Conservation (phyloP, 1,140 invertebrate genomes). For the Radopholus similis region DNA sequence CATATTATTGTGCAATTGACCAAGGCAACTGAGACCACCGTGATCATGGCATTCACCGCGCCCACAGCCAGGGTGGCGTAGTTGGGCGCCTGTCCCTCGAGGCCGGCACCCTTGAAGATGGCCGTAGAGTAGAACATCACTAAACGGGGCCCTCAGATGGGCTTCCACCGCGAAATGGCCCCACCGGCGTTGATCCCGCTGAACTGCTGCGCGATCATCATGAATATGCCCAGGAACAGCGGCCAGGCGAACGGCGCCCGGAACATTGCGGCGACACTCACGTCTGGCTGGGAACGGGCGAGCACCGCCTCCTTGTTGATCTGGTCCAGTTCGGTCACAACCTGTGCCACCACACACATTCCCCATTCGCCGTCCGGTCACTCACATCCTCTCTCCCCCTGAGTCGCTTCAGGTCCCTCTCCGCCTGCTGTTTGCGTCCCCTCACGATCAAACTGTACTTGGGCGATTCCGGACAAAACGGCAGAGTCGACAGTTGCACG, state of each 20-base stretch:
- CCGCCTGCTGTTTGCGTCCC: conserved; percentile 41
- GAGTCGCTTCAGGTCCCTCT: conserved; percentile 54
- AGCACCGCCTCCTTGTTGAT: conserved; percentile 50
- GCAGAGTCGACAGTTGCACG: conserved; percentile 72
- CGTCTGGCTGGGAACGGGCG: conserved; percentile 26
- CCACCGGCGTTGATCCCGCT: conserved; percentile 80
- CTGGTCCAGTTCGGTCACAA: conserved; percentile 41
- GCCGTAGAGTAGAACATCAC: conserved; percentile 82
- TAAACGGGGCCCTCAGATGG: not conserved
- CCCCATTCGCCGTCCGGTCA: not conserved
- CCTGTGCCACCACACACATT: not conserved
- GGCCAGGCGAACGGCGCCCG: conserved; percentile 45
- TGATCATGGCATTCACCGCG: conserved; percentile 81
- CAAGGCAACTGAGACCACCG: conserved; percentile 77
- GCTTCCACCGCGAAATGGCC: not conserved
- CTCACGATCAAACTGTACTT: conserved; percentile 70
- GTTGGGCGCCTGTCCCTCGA: conserved; percentile 79
- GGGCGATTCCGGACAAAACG: conserved; percentile 83
- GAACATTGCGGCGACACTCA: conserved; percentile 50
- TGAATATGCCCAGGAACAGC: conserved; percentile 72
- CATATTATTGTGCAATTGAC: no score
- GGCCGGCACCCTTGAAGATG: conserved; percentile 77
- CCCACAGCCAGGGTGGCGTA: conserved; percentile 86
- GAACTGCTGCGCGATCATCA: conserved; percentile 89
- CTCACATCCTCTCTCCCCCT: conserved; percentile 42